Evolutionary conservation across 2,888 invertebrate species (phyloP).

Genomic region (Euphydryas editha): DNA sequence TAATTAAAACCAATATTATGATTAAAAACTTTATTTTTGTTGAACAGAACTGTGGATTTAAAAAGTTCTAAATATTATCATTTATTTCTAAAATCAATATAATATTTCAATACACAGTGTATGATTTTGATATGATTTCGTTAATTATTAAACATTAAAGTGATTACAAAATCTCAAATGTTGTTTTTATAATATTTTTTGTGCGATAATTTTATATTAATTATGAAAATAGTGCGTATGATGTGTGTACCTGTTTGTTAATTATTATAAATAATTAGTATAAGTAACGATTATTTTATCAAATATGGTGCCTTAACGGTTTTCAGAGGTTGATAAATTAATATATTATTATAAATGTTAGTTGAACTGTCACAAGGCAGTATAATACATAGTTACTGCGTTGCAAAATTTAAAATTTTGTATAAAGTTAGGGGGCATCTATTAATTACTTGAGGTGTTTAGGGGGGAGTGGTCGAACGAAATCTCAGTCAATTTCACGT

Average conservation of each 20-base stretch:
- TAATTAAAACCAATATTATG: too few relatives aligned
- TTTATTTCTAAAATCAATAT: not conserved
- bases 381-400: not conserved
- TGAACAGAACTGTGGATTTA: not conserved
- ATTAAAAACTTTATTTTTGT: too few relatives aligned
- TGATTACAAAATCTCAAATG: not conserved
- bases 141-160: conserved; percentile 7
- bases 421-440: too few relatives aligned
- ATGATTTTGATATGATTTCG: conserved; percentile 4
- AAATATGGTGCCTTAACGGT: not conserved
- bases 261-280: too few relatives aligned
- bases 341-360: not conserved
- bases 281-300: not conserved
- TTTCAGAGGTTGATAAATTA: not conserved
- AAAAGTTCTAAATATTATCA: not conserved
- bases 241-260: not conserved
- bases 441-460: too few relatives aligned
- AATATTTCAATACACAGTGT: conserved; percentile 4
- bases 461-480: too few relatives aligned
- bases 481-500: too few relatives aligned
- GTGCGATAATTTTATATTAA: not conserved
- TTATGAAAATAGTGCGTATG: not conserved
- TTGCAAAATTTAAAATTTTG: too few relatives aligned
- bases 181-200: not conserved
- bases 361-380: not conserved